Evolutionary conservation across 2,113 vertebrate species (phyloP), one percentile per base, ranked within the genome.

Genomic region (Ptilonorhynchus violaceus): DNA sequence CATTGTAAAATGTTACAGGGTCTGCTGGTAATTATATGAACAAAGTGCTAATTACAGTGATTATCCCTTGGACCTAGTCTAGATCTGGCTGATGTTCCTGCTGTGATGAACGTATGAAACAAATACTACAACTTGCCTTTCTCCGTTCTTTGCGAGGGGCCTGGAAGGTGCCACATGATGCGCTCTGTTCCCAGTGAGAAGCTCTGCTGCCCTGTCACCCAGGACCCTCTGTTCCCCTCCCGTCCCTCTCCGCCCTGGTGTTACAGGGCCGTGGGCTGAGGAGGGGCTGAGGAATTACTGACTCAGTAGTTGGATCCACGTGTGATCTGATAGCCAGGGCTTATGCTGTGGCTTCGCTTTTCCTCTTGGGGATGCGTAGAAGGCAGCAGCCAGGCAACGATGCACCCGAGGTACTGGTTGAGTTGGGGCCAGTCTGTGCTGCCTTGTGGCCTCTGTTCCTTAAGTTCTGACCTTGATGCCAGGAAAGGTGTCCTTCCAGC

Each of bases 1-100:
- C 84, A 75, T 92, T 96, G 96, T 96, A 91, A 96, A 93, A 93
- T 96, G 94, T 96, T 96, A 96, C 56, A 95, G 96, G 96, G 93
- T 95, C 93, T 96, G 87, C 93, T 93, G 92, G 96, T 97, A 96
- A 96, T 97, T 96, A 91, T 91, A 91, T 85, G 89, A 96, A 81
- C 52, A 74, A 89, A 94, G 87, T 35, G 58, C 96, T 97, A 96
- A 96, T 95, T 96, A 96, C 86, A 96, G 84, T 94, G 93, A 95
- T 96, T 96, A 96, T 96, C 81, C 85, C 89, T 91, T 87, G 93
- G 95, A 95, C 96, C 93, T 81, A 82, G 91, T 68, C 77, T 91
- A 49, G 94, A 95, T 97, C 68, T 78, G 94, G 96, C 80, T 91
- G 93, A 93, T 74, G 64, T 84, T 93, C 76, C 89, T 89, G 89